phyloP scores from a whole-genome alignment of 2,888 invertebrate species.

The Pterobdella sp. region DNA sequence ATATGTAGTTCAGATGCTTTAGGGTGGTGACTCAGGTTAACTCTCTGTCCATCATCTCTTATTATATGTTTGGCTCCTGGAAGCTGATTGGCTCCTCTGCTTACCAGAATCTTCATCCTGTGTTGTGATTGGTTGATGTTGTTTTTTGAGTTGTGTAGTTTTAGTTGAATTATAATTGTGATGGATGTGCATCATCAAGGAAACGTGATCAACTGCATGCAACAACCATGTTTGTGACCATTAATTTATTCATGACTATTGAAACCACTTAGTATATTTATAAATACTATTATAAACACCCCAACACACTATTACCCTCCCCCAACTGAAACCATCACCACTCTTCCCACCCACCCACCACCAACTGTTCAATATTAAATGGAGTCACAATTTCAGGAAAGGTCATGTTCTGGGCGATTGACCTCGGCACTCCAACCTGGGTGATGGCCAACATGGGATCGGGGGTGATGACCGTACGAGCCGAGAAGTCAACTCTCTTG shows the following conservation, averaged over 20 bases:
- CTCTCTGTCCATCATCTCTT: conserved; percentile 93
- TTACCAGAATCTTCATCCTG: conserved; percentile 80
- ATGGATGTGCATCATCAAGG: neutral
- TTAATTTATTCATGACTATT: too few relatives aligned
- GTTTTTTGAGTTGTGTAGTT: neutral
- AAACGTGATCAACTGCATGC: neutral
- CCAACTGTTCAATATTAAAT: conserved; percentile 80
- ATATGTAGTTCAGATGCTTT: conserved; percentile 59
- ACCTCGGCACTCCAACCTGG: conserved; percentile 86
- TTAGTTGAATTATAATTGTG: neutral
- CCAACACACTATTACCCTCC: too few relatives aligned
- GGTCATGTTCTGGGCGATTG: conserved; percentile 96
- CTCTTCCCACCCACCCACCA: too few relatives aligned
- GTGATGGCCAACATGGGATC: conserved; percentile 67
- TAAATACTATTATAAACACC: too few relatives aligned
- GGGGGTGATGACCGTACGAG: conserved; percentile 75
- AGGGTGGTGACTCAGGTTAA: conserved; percentile 94
- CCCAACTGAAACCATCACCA: too few relatives aligned
- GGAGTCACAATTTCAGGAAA: conserved; percentile 99
- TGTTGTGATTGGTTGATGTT: neutral
- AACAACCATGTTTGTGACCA: too few relatives aligned
- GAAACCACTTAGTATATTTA: too few relatives aligned
- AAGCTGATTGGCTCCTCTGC: conserved; percentile 92
- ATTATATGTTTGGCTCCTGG: conserved; percentile 99
- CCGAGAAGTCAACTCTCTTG: conserved; percentile 98